Percentiles rank a stretch among this genome's conserved stretches.
These are phyloP conservation scores for Cenopis cana DNA, from an alignment of 2,888 invertebrate species.

Conservation along the genomic window DNA sequence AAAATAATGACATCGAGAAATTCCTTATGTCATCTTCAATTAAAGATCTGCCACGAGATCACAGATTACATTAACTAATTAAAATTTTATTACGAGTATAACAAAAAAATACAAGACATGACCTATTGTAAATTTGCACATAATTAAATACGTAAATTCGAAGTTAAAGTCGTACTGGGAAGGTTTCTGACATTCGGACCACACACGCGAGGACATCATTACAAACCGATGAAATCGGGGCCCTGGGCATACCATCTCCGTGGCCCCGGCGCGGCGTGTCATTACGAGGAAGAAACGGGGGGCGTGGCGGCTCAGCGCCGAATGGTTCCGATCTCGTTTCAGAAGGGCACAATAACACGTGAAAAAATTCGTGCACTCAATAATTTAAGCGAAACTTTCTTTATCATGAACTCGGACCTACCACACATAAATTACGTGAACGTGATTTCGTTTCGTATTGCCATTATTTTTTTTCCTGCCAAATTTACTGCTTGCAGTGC, in stretches of 20 bases:
- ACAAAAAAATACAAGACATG: conserved; percentile 24
- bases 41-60: conserved; percentile 6
- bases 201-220: conserved; percentile 73
- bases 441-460: conserved; percentile 47
- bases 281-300: conserved; percentile 54
- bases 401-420: conserved; percentile 56
- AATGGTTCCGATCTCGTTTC: conserved; percentile 60
- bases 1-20: background rate
- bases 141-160: conserved; percentile 61
- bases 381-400: conserved; percentile 58
- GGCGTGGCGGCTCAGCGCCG: conserved; percentile 54
- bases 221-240: conserved; percentile 58
- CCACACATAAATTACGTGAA: conserved; percentile 44
- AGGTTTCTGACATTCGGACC: conserved; percentile 56
- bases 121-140: conserved; percentile 42
- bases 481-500: background rate
- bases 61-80: conserved; percentile 28
- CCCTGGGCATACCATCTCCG: conserved; percentile 54
- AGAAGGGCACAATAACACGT: conserved; percentile 65
- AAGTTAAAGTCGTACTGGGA: conserved; percentile 60
- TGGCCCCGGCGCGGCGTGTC: conserved; percentile 46
- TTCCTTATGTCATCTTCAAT: background rate
- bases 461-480: conserved; percentile 36
- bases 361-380: conserved; percentile 59
- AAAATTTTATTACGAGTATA: conserved; percentile 33